Evolutionary conservation across 2,797 vertebrate genomes (phyloP), one percentile per base, ranked within the genome.

Genomic region (Gymnoscopelus microlampas): DNA sequence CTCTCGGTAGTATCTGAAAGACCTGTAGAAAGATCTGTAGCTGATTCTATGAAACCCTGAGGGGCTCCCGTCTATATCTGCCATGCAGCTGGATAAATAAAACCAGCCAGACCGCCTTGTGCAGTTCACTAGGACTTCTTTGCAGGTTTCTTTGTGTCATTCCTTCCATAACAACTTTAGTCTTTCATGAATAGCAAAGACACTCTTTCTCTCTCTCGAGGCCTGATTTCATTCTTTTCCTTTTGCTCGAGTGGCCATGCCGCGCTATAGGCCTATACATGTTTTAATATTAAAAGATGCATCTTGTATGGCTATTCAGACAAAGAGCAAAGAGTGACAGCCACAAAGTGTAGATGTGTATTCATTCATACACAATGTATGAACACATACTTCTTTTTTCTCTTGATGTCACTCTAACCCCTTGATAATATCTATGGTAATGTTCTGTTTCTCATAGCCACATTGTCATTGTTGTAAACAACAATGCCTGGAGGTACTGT

Each of bases 1-100:
- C 70, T 81, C 78, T 81, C 75, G 80, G 67, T 58, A 51, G 66
- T 63, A 65, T 68, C 62, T 76, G 78, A 78, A 58, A 23, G 58
- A 76, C 62, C 59, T 70, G 63, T 59, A 63, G 72, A 66, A 7
- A 23, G 44, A 9, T 44, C 39, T 44, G 39, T 44, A 10, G 39
- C 39, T 10, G 39, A 2, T 7, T 44, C 39, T 9, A 10, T 44
- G 57, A 68, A 59, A 53, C 70, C 71, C 53, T 0, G 53, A 64
- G 66, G 71, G 62, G 23, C 61, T 77, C 55, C 62, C 81, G 66
- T 74, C 10, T 58, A 35, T 58, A 35, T 35, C 51, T 79, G 74
- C 80, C 78, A 8, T 44, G 39, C 39, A 68, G 66, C 39, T 63
- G 67, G 65, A 63, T 71, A 60, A 79, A 76, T 79, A 71, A 6